Evolutionary conservation across 2,113 vertebrate genomes (phyloP), one percentile per base, ranked within the genome.

Genomic region (Tragulus kanchil): DNA sequence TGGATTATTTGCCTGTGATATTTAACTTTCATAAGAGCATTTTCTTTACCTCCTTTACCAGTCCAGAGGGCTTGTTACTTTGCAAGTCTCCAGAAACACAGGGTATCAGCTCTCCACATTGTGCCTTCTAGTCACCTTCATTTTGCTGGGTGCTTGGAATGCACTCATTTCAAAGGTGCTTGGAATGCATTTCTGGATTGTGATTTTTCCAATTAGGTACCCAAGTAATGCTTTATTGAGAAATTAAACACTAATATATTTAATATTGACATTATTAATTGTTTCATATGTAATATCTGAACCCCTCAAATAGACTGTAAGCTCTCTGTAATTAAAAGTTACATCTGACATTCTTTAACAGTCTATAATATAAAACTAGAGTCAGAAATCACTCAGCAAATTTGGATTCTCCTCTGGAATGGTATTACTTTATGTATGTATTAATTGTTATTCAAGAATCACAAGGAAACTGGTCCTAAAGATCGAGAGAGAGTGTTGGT

Each of bases 301-400:
- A 17, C 36, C 14, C 31, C 9, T 26, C 9, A 73, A 61, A 67
- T 14, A 85, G 26, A 56, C 87, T 83, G 3, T 31, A 84, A 82
- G 9, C 11, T 86, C 26, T 84, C 5, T 73, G 45, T 50, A 85
- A 56, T 42, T 85, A 45, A n/a, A 71, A 87, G 58, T 77, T 82
- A 10, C 62, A 36, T 45, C 56, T 87, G 6, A 59, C 5, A 64
- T 58, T 77, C 45, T 73, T 61, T 42, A 58, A 31, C 21, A 56
- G 81, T 82, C 8, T 25, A 5, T 42, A 50, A 14, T 85, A 14
- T 36, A 82, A 94, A 25, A 83, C 5, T 19, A 96, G 59, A 83
- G 42, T 26, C 8, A 69, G n/a, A 84, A 87, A 77, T 96, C 25
- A 77, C 23, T 92, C 81, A 87, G 64, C 12, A 85, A 78, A 89